These are phyloP conservation scores for Dendrolimus punctatus DNA, from an alignment of 1,140 invertebrate genomes.

Conservation along the genomic window DNA sequence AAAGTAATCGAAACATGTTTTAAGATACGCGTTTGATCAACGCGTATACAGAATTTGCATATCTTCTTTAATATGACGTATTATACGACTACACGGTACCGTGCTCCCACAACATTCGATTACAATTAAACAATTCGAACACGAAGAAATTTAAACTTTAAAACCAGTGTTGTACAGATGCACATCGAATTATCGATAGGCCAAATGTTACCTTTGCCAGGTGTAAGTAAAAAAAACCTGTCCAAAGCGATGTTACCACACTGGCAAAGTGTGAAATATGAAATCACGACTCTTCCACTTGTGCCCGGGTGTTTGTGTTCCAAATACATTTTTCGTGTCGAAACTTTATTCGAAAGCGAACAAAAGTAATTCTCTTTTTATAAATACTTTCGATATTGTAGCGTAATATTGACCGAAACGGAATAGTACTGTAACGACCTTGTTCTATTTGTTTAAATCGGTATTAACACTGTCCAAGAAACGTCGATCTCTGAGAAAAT, in stretches of 20 bases:
- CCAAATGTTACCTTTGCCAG: constrained; percentile 12
- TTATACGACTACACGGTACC: constrained; percentile 13
- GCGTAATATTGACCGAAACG: constrained; percentile 25
- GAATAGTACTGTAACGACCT: constrained; percentile 23
- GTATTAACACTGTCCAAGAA: constrained; percentile 9
- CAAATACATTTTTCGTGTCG: constrained; percentile 61
- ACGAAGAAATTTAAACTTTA: background rate
- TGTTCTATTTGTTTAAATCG: constrained; percentile 29
- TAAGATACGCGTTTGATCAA: constrained; percentile 16
- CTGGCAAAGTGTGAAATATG: constrained; percentile 68
- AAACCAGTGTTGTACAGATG: background rate
- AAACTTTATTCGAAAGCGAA: constrained; percentile 47
- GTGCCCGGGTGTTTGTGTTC: constrained; percentile 56
- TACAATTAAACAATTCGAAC: background rate
- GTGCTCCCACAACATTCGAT: constrained; percentile 3
- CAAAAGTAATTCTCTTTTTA: constrained; percentile 30
- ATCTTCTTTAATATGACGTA: constrained; percentile 54
- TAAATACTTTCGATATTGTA: constrained; percentile 29
- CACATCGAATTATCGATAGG: constrained; percentile 1
- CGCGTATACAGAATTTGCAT: constrained; percentile 40
- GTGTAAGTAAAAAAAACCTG: constrained; percentile 55
- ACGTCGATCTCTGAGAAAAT: constrained; percentile 13
- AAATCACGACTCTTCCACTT: constrained; percentile 67
- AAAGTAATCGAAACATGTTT: constrained; percentile 30
- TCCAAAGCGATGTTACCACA: constrained; percentile 51